phyloP scores from a whole-genome alignment of 2,888 invertebrate genomes.

The Drosophila maculinotata region DNA sequence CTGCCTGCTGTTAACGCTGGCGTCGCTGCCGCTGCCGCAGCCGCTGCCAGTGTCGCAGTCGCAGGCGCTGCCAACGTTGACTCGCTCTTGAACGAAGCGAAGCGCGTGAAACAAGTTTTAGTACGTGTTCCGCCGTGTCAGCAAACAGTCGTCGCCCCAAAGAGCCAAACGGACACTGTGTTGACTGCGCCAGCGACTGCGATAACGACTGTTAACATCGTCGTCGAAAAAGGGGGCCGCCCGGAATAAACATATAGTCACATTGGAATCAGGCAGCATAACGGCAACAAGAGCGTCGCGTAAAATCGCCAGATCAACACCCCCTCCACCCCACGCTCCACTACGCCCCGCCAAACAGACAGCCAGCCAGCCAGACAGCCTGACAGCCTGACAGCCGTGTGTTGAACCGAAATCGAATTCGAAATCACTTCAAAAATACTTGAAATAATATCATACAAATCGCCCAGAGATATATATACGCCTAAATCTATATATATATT shows the following conservation, averaged over 20 bases:
- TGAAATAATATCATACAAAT: conserved; percentile 7
- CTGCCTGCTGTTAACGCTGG: conserved; percentile 33
- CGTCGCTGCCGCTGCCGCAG: conserved; percentile 24
- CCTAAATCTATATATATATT: neutral
- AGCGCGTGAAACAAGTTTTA: conserved; percentile 82
- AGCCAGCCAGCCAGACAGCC: too few relatives aligned
- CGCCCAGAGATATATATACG: conserved; percentile 5
- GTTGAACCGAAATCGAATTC: neutral
- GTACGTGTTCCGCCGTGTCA: conserved; percentile 85
- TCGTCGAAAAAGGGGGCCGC: conserved; percentile 1
- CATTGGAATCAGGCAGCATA: conserved; percentile 1
- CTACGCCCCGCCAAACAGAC: neutral
- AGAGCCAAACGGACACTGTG: conserved; percentile 28
- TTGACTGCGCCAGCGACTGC: conserved; percentile 12
- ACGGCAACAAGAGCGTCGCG: conserved; percentile 13
- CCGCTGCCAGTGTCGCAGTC: conserved; percentile 4
- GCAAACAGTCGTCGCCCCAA: conserved; percentile 82
- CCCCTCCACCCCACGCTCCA: neutral
- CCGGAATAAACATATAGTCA: conserved; percentile 9
- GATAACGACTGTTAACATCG: conserved; percentile 26
- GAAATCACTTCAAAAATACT: conserved; percentile 9
- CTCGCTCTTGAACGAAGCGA: conserved; percentile 51
- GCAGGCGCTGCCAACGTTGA: conserved; percentile 13
- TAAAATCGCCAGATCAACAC: too few relatives aligned
- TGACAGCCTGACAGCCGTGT: too few relatives aligned